Percentiles rank a stretch among this genome's conserved stretches.
Evolutionary conservation across 2,113 vertebrate genomes (phyloP).

Genomic region (Sclerurus mexicanus): DNA sequence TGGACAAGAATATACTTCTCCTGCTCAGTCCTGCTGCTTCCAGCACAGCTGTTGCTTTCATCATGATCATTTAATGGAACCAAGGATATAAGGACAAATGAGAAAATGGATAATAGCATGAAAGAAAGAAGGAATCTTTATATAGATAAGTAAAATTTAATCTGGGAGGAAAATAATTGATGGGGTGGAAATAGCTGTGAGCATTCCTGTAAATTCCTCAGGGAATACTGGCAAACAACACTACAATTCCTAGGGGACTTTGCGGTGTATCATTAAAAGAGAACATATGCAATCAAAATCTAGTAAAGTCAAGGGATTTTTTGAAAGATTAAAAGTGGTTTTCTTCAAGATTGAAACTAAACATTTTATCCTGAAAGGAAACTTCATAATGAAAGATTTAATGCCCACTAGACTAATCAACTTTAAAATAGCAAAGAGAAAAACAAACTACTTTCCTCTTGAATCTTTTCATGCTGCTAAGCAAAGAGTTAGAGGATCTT

Average conservation of each 20-base stretch:
- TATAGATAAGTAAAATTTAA: constrained; percentile 21
- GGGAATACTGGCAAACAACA: not conserved
- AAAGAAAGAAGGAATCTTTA: not conserved
- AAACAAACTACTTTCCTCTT: not conserved
- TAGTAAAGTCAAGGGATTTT: constrained; percentile 31
- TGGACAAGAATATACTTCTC: not conserved
- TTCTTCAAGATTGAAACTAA: constrained; percentile 11
- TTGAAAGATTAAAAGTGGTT: not conserved
- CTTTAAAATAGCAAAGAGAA: not conserved
- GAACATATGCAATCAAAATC: not conserved
- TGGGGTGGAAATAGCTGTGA: constrained; percentile 1
- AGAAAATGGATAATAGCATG: not conserved
- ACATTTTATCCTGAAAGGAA: constrained; percentile 38
- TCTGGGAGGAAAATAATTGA: constrained; percentile 22
- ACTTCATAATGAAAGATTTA: constrained; percentile 54
- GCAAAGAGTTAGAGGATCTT: constrained; percentile 47
- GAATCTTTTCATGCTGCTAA: constrained; percentile 6
- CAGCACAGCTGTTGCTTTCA: constrained; percentile 4
- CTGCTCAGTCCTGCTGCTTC: not conserved
- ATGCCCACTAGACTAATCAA: constrained; percentile 44
- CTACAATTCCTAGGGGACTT: not conserved
- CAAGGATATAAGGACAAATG: constrained; percentile 23
- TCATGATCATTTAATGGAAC: constrained; percentile 8
- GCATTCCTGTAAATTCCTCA: not conserved
- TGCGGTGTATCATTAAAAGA: not conserved